A percentile compares a stretch with the other conserved stretches of the same genome.
Evolutionary conservation across 2,888 invertebrate genomes (phyloP).

Genomic region (Trichogramma dendrolimi): DNA sequence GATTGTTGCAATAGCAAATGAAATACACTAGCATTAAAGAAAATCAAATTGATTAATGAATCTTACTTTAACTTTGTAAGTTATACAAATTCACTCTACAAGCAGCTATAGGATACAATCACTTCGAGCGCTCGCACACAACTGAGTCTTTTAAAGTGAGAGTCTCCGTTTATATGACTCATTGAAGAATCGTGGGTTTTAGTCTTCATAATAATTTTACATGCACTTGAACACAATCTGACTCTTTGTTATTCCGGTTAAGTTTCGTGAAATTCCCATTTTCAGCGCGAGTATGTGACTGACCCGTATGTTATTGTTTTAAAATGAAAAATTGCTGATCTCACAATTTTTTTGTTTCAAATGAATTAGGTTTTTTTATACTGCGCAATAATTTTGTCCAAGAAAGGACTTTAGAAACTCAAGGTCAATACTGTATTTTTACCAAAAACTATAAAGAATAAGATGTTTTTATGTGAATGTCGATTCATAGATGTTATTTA

Average conservation of each 20-base stretch:
- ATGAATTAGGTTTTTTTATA: neutral
- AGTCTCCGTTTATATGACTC: constrained; percentile 25
- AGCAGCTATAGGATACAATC: constrained; percentile 7
- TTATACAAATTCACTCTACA: too few species aligned
- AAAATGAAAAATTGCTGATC: too few species aligned
- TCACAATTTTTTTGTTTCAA: neutral
- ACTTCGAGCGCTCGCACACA: constrained; percentile 13
- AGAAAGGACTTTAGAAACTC: too few species aligned
- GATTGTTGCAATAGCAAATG: neutral
- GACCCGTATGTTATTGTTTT: too few species aligned
- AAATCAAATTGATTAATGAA: too few species aligned
- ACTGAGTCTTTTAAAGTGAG: constrained; percentile 18
- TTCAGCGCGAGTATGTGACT: neutral
- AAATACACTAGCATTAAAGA: neutral
- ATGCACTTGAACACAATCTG: constrained; percentile 5
- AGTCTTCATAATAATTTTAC: constrained; percentile 15
- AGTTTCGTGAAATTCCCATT: neutral
- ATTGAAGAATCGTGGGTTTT: constrained; percentile 8
- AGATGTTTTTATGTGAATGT: too few species aligned
- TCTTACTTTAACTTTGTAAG: too few species aligned
- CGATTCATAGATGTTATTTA: too few species aligned
- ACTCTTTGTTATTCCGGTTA: constrained; percentile 22
- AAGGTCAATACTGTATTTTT: too few species aligned
- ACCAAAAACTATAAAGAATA: too few species aligned
- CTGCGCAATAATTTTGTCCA: too few species aligned